These are phyloP conservation scores for Neocloeon triangulifer DNA, from an alignment of 1,140 invertebrate genomes.

Conservation along the genomic window DNA sequence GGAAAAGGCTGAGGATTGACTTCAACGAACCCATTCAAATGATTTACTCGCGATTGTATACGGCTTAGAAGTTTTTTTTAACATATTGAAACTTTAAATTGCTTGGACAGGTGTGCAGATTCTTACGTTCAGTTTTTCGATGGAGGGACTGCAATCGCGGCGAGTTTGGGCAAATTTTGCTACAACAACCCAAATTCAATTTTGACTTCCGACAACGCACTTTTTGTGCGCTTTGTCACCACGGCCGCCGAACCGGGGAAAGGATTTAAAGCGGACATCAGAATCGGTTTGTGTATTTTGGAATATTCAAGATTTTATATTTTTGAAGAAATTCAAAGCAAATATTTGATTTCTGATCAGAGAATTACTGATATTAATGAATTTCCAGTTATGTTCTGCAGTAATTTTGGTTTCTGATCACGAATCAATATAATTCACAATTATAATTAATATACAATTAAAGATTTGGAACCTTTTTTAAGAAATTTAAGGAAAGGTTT, in stretches of 20 bases:
- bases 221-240: slow-evolving; percentile 52
- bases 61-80: too few relatives aligned
- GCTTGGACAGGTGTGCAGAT: slow-evolving; percentile 36
- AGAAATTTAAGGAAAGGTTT: too few relatives aligned
- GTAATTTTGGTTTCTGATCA: too few relatives aligned
- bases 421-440: too few relatives aligned
- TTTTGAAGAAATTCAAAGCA: too few relatives aligned
- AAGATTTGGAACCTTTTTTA: too few relatives aligned
- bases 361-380: too few relatives aligned
- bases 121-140: slow-evolving; percentile 58
- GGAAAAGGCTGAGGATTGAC: slow-evolving; percentile 44
- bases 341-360: too few relatives aligned
- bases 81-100: too few relatives aligned
- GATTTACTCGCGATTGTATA: slow-evolving; percentile 56
- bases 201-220: slow-evolving; percentile 27
- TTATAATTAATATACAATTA: too few relatives aligned
- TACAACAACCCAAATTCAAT: slow-evolving; percentile 26
- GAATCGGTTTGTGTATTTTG: slow-evolving; percentile 35
- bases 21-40: slow-evolving; percentile 45
- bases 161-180: slow-evolving; percentile 38
- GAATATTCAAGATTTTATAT: too few relatives aligned
- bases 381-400: too few relatives aligned
- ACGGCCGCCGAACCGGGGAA: slow-evolving; percentile 36
- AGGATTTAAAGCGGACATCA: slow-evolving; percentile 53
- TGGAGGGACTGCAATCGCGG: slow-evolving; percentile 41